Conservation (phyloP, 2,888 invertebrate genomes). For the Xylota segnis region DNA sequence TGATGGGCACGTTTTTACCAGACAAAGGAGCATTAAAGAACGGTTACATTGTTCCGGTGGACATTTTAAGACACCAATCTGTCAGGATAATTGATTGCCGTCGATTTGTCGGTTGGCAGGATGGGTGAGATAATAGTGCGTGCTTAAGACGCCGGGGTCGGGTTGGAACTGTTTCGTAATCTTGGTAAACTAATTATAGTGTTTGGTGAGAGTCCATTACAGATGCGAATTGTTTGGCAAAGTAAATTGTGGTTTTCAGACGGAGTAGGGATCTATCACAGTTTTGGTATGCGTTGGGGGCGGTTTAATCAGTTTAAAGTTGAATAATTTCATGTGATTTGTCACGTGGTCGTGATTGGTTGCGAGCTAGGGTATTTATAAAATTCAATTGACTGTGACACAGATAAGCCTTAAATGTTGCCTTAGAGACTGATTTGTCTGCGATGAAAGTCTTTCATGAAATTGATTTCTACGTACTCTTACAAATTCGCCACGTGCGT, state of each 20-base stretch:
- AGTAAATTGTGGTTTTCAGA: conserved; percentile 48
- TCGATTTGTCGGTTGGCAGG: conserved; percentile 57
- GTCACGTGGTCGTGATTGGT: conserved; percentile 52
- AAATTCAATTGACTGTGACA: conserved; percentile 57
- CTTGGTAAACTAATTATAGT: conserved; percentile 72
- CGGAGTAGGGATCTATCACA: conserved; percentile 3
- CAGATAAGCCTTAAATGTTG: conserved; percentile 30
- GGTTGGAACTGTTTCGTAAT: conserved; percentile 44
- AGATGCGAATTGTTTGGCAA: conserved; percentile 34
- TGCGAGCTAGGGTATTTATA: conserved; percentile 44
- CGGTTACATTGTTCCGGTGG: conserved; percentile 69
- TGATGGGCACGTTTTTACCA: conserved; percentile 70
- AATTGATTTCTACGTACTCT: no score
- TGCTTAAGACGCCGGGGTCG: conserved; percentile 12
- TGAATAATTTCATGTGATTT: conserved; percentile 60
- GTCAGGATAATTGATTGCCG: conserved; percentile 74
- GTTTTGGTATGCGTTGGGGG: neutral
- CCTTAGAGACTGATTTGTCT: conserved; percentile 7
- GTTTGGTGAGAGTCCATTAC: conserved; percentile 56
- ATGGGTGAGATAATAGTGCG: conserved; percentile 42
- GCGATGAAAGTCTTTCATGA: neutral
- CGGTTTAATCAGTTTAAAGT: neutral
- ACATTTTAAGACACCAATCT: conserved; percentile 76
- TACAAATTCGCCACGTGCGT: no score
- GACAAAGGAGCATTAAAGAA: conserved; percentile 52